Conservation (phyloP, 2,797 vertebrate species). For the Clarias fuscus region DNA sequence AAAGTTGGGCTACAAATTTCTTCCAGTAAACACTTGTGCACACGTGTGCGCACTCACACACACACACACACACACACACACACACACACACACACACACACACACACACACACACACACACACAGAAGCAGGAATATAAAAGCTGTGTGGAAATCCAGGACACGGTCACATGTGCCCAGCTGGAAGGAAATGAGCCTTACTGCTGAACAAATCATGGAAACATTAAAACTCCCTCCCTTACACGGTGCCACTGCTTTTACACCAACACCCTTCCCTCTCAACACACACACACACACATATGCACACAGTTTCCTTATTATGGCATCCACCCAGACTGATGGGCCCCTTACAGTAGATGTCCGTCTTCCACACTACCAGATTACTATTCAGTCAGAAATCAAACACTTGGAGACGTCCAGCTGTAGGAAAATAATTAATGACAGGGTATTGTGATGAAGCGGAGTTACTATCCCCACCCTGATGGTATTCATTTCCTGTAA, state of each 20-base stretch:
- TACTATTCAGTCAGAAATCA: not conserved
- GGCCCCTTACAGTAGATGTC: not conserved
- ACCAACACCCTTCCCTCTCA: conserved; percentile 48
- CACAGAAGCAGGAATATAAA: conserved; percentile 27
- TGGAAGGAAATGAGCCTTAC: conserved; percentile 61
- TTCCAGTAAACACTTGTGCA: conserved; percentile 48
- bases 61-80: conserved; percentile 43
- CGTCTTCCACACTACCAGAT: not conserved
- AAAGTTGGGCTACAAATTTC: conserved; percentile 24
- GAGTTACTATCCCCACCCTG: not conserved
- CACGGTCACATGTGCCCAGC: conserved; percentile 51
- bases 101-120: conserved; percentile 40
- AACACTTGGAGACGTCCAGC: not conserved
- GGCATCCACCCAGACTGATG: not conserved
- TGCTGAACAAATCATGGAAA: conserved; percentile 69
- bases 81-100: conserved; percentile 31
- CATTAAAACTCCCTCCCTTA: conserved; percentile 43
- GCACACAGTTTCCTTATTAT: conserved; percentile 18
- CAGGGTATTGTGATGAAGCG: not conserved
- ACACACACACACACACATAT: conserved; percentile 30
- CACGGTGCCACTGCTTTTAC: conserved; percentile 17
- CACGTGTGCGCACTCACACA: conserved; percentile 6
- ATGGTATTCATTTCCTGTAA: not conserved
- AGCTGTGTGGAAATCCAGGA: conserved; percentile 43
- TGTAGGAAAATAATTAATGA: not conserved